Evolutionary conservation across 2,113 vertebrate genomes (phyloP).

Genomic region (Cepphus grylle): DNA sequence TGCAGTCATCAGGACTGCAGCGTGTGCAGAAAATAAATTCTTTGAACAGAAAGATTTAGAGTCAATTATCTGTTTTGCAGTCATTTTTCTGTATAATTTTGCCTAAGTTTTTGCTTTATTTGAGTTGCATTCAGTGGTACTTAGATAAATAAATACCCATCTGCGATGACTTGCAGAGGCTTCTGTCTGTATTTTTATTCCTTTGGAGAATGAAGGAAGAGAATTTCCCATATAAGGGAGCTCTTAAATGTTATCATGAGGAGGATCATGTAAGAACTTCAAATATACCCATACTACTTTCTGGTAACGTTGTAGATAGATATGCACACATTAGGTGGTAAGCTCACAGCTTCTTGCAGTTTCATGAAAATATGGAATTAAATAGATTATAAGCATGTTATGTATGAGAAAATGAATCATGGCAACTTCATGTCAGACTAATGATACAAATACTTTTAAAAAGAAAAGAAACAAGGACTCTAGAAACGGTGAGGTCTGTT

Average conservation of each 20-base stretch:
- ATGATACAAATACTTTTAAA: not conserved
- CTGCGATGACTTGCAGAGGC: not conserved
- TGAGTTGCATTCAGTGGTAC: not conserved
- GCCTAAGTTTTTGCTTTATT: not conserved
- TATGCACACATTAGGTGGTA: not conserved
- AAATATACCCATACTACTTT: not conserved
- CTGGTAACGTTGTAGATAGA: not conserved
- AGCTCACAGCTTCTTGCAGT: not conserved
- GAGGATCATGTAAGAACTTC: not conserved
- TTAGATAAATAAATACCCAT: not conserved
- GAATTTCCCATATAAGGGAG: not conserved
- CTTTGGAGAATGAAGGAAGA: not conserved
- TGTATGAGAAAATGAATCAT: not conserved
- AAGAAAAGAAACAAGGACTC: not conserved
- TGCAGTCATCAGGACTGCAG: not conserved
- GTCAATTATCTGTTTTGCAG: not conserved
- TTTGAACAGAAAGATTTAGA: not conserved
- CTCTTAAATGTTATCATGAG: not conserved
- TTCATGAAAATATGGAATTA: not conserved
- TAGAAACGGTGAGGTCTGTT: not conserved
- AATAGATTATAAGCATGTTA: not conserved
- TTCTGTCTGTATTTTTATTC: not conserved
- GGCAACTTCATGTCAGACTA: not conserved
- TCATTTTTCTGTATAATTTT: not conserved
- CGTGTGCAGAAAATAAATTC: not conserved